phyloP scores from a whole-genome alignment of 2,888 invertebrate genomes.

The Busseola fusca region DNA sequence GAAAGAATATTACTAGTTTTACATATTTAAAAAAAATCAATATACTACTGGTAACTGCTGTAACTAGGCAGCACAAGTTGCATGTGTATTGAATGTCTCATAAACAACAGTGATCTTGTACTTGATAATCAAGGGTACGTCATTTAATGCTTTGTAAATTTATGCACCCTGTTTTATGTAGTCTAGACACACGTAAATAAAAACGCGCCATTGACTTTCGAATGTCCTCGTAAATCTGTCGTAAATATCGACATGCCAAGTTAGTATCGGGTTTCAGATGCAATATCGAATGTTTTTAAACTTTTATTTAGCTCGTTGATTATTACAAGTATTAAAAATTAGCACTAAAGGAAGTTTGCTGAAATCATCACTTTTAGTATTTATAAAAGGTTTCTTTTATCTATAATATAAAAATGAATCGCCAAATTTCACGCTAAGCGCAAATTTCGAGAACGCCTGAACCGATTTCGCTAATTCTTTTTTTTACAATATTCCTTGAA shows the following conservation, averaged over 20 bases:
- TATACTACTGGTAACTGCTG: neutral
- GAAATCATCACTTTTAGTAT: neutral
- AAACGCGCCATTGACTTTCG: conserved; percentile 36
- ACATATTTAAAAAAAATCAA: neutral
- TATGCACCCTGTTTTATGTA: conserved; percentile 54
- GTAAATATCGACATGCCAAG: conserved; percentile 22
- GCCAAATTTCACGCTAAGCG: too few species aligned
- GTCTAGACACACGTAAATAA: conserved; percentile 55
- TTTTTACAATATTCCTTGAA: too few species aligned
- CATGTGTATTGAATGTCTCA: neutral
- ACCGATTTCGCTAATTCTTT: too few species aligned
- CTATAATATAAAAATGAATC: too few species aligned
- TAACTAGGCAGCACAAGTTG: neutral
- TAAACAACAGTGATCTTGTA: conserved; percentile 24
- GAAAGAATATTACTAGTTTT: too few species aligned
- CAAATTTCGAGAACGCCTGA: too few species aligned
- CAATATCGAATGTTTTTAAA: conserved; percentile 5
- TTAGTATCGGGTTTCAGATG: conserved; percentile 17
- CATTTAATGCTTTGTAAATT: conserved; percentile 33
- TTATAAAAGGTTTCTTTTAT: too few species aligned
- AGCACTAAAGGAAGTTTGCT: neutral
- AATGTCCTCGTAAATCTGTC: conserved; percentile 23
- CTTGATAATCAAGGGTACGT: conserved; percentile 29
- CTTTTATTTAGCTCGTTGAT: neutral
- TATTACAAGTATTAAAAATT: neutral